Evolutionary conservation across 2,797 vertebrate species (phyloP).

Genomic region (Nannoperca australis): DNA sequence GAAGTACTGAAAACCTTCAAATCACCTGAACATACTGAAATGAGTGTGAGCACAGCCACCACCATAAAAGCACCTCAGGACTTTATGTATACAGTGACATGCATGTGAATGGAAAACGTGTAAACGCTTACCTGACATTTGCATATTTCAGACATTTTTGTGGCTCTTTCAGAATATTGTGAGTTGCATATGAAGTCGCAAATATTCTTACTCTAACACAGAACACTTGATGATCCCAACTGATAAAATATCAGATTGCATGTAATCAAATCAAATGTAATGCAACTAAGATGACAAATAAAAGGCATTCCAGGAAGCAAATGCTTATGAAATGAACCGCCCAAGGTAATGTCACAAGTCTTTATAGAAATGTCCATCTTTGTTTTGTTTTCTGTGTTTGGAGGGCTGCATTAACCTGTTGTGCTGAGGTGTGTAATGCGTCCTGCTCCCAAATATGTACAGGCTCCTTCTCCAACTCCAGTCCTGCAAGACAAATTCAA

Average conservation of each 20-base stretch:
- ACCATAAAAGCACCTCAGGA: not conserved
- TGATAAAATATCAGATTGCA: not conserved
- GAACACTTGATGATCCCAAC: not conserved
- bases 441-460: constrained; percentile 14
- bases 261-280: constrained; percentile 9
- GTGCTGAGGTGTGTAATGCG: constrained; percentile 8
- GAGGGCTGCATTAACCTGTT: constrained; percentile 19
- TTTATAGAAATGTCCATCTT: not conserved
- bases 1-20: not conserved
- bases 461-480: constrained; percentile 14
- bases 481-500: constrained; percentile 35
- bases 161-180: not conserved
- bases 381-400: constrained; percentile 10
- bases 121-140: not conserved
- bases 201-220: not conserved
- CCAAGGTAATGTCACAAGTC: not conserved
- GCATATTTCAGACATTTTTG: not conserved
- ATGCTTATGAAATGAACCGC: not conserved
- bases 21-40: not conserved
- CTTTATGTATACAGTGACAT: constrained; percentile 6
- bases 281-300: not conserved
- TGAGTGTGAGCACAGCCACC: not conserved
- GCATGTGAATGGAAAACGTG: not conserved
- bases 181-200: not conserved
- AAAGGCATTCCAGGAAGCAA: constrained; percentile 8